phyloP scores from a whole-genome alignment of 2,113 vertebrate genomes.

The Ammodramus savannarum region DNA sequence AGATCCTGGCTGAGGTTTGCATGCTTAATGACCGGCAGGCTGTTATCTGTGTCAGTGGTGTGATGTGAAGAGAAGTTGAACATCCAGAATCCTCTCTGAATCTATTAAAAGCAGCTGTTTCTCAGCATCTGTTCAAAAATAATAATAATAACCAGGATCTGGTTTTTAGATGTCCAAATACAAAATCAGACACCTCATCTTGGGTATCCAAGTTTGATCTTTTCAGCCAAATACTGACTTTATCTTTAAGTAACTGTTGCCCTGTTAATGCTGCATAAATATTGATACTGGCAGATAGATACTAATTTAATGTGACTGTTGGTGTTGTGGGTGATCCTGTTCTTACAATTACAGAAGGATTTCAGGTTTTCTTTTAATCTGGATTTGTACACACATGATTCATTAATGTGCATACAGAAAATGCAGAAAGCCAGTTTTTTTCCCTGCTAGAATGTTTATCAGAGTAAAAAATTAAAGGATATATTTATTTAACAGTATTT shows the following conservation, averaged over 20 bases:
- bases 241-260: neutral
- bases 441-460: neutral
- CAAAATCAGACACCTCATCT: constrained; percentile 31
- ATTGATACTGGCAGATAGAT: neutral
- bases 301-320: neutral
- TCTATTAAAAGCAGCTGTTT: constrained; percentile 50
- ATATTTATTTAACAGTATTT: neutral
- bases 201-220: neutral
- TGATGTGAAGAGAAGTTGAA: neutral
- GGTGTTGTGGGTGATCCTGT: neutral
- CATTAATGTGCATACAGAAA: neutral
- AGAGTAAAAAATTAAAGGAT: neutral
- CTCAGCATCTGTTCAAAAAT: constrained; percentile 1
- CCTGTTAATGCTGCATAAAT: neutral
- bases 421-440: neutral
- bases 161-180: neutral
- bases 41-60: constrained; percentile 11
- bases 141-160: neutral
- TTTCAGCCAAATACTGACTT: constrained; percentile 2
- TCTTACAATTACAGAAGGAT: neutral
- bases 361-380: neutral
- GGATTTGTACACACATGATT: neutral
- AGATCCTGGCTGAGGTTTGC: neutral
- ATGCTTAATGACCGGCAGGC: constrained; percentile 4
- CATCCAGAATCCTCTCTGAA: neutral